Base-by-base conservation (phyloP, 2,888 invertebrate species). In the Chelonus formosanus region DNA sequence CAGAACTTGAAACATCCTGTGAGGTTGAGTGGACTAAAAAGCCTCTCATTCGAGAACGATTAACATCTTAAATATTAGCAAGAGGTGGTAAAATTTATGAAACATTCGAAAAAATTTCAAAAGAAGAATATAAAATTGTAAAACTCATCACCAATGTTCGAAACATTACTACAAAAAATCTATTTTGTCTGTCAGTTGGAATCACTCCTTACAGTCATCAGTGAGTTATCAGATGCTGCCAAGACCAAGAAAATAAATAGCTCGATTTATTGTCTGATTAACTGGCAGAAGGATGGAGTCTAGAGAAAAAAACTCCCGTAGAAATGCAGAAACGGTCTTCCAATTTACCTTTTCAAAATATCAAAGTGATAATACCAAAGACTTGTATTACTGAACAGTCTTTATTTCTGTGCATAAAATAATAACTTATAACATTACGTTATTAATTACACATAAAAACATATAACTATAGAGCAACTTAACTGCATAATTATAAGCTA, bases 81-180 rank as follows among this genome's bases (percentile, higher is more conserved):
- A 20, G 20, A 20, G 20, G 20, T 20, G 20, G 20, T 20, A 20
- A 20, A 20, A 20, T 20, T 20, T 20, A 20, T 71, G 87, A 0
- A 0, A 74, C 86, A 5, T 83, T 85, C 53, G 86, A 88, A 73
- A 85, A 88, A 71, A 85, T 90, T 65, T 85, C 89, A 20, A 78
- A 84, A 85, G 71, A 86, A 80, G 87, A 88, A 64, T 90, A 89
- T 74, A 75, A 83, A 0, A 85, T 84, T 1, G 88, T 88, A 71
- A 88, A n/a, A 90, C 91, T 48, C 92, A 20, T 20, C 20, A 20
- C 20, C 20, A 20, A 20, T 20, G 20, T 20, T 20, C 1, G 1
- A 20, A 20, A 91, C 74, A 86, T 89, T 62, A 93, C 93, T 0
- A 89, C 90, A 6, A 93, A 92, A 78, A 92, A 90, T 81, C 86